Evolutionary conservation across 2,113 vertebrate genomes (phyloP), one percentile per base, ranked within the genome.

Genomic region (Kryptolebias marmoratus): DNA sequence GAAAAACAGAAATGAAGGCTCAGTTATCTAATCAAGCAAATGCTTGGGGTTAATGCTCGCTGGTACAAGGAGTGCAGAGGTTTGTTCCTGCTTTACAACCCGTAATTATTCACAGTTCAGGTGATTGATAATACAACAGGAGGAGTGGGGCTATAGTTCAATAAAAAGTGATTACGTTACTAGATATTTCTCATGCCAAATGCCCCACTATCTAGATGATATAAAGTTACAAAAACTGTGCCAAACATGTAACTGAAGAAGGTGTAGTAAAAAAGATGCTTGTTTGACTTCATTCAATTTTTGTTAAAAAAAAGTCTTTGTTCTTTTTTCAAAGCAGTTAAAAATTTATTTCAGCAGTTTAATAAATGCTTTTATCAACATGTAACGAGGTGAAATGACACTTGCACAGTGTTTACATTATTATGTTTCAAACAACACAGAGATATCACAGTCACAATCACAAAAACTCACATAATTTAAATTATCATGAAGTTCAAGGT

Each of bases 61-160:
- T 14, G 4, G 75, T 73, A 81, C 74, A 86, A 58, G 45, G 27
- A 56, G 15, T 31, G 8, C 22, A 64, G 12, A 22, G 10, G 2
- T 88, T 87, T 88, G 74, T 60, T 81, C 79, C 69, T 63, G 65
- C 30, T 89, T 82, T 76, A 81, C 79, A 70, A 66, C 82, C 28
- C n/a, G 18, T 78, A 84, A 89, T 91, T 90, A 80, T 82, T 86
- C 72, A 71, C 31, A 80, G 68, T 55, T 66, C 14, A 59, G 13
- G 64, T 67, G 58, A 75, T 39, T 85, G 84, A 86, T 89, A 81
- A 80, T 72, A 63, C 6, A 8, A 61, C 16, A 64, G 18, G 16
- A 31, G 27, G 62, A 55, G 55, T 57, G 60, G 18, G 27, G n/a
- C 7, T 42, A 5, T 28, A 28, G n/a, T 7, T 61, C 27, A 5